Percentiles rank a stretch among this genome's conserved stretches.
Conservation (phyloP, 2,797 vertebrate species). For the Acipenser oxyrinchus region DNA sequence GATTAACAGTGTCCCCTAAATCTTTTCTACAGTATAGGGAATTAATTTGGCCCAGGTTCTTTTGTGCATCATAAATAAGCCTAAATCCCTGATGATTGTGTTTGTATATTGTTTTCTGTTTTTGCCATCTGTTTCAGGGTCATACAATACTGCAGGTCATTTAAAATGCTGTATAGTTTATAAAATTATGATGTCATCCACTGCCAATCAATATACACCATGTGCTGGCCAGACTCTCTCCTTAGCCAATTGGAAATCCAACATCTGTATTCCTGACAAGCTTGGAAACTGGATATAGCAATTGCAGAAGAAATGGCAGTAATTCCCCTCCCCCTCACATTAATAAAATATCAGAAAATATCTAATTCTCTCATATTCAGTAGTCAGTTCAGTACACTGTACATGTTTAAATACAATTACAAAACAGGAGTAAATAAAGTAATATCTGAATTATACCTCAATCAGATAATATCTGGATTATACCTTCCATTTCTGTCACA, state of each 20-base stretch:
- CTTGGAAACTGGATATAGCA: not conserved
- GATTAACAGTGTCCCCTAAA: not conserved
- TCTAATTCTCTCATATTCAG: no score
- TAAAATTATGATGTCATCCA: not conserved
- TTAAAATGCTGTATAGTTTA: not conserved
- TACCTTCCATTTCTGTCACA: constrained; percentile 87
- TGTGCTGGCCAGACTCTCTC: not conserved
- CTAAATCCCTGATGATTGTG: not conserved
- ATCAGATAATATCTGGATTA: not conserved
- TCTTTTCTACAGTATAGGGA: not conserved
- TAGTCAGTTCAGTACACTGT: no score
- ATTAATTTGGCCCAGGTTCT: not conserved
- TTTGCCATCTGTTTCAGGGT: not conserved
- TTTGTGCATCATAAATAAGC: not conserved
- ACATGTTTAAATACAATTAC: no score
- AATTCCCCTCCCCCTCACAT: no score
- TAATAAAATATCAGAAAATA: no score
- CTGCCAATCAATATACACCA: not conserved
- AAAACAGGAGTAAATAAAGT: no score
- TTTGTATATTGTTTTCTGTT: not conserved
- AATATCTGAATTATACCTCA: not conserved
- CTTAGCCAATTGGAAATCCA: not conserved
- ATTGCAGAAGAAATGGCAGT: no score
- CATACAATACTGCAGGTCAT: not conserved
- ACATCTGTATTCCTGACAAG: not conserved